These are phyloP conservation scores for Holacanthus passer DNA, from an alignment of 2,113 vertebrate species.

Conservation along the genomic window DNA sequence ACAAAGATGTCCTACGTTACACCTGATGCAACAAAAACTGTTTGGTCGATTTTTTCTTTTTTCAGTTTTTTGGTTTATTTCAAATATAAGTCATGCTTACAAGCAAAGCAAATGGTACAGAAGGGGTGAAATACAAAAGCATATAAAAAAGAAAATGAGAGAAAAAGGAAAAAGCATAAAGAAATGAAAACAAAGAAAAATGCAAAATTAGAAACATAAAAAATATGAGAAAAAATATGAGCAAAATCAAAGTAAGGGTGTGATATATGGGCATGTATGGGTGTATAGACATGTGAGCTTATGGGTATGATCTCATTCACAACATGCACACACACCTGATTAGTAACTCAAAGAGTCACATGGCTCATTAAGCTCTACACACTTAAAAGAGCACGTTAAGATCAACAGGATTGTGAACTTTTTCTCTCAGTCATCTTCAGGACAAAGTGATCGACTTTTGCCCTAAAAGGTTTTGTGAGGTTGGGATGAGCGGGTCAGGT, in stretches of 20 bases:
- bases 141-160: constrained; percentile 34
- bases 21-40: constrained; percentile 48
- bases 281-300: background rate
- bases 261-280: background rate
- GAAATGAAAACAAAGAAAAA: constrained; percentile 54
- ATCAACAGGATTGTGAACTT: no score
- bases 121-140: constrained; percentile 43
- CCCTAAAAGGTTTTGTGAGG: background rate
- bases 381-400: background rate
- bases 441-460: constrained; percentile 4
- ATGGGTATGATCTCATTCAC: background rate
- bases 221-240: constrained; percentile 35
- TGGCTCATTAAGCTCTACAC: background rate
- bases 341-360: background rate
- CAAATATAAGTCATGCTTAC: constrained; percentile 75
- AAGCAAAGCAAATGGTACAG: constrained; percentile 66
- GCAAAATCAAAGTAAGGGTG: constrained; percentile 28
- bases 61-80: constrained; percentile 66
- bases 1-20: background rate
- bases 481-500: background rate
- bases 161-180: constrained; percentile 42
- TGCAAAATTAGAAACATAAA: constrained; percentile 66
- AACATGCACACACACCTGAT: constrained; percentile 7
- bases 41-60: constrained; percentile 27
- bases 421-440: no score